phyloP scores from a whole-genome alignment of 2,797 vertebrate species.

The Pseudocheirus occidentalis region DNA sequence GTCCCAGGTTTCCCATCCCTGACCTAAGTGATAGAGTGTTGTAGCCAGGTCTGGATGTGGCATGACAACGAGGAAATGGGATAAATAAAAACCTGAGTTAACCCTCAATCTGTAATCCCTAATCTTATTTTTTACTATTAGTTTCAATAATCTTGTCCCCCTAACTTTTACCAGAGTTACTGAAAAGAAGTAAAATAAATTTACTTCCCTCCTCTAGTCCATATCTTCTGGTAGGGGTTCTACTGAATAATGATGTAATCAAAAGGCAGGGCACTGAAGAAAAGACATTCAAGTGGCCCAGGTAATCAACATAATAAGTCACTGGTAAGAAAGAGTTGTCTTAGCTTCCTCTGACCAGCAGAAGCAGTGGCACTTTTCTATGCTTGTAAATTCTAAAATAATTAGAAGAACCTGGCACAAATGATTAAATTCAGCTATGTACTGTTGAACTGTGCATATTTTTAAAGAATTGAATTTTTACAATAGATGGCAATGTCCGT shows the following conservation, averaged over 20 bases:
- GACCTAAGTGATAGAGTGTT: background rate
- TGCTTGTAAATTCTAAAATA: constrained; percentile 20
- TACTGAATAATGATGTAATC: constrained; percentile 37
- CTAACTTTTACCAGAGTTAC: constrained; percentile 32
- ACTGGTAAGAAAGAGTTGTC: constrained; percentile 4
- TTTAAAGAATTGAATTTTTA: constrained; percentile 71
- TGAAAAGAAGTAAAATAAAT: constrained; percentile 38
- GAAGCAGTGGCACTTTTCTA: background rate
- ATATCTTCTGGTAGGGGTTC: background rate
- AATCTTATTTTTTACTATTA: constrained; percentile 46
- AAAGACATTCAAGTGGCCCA: background rate
- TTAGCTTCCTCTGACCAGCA: constrained; percentile 10
- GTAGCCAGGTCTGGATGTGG: constrained; percentile 5
- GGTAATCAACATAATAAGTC: background rate
- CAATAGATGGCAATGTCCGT: constrained; percentile 64
- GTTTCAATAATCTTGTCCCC: constrained; percentile 47
- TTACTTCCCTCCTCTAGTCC: background rate
- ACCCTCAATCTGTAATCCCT: background rate
- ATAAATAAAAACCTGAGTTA: constrained; percentile 43
- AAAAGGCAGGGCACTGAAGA: constrained; percentile 21
- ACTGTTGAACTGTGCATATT: constrained; percentile 63
- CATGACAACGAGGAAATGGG: constrained; percentile 49
- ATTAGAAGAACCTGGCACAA: constrained; percentile 25
- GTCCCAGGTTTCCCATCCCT: no score
- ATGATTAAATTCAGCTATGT: constrained; percentile 19